phyloP scores from a whole-genome alignment of 2,888 invertebrate genomes.

The Mactromeris polynyma region DNA sequence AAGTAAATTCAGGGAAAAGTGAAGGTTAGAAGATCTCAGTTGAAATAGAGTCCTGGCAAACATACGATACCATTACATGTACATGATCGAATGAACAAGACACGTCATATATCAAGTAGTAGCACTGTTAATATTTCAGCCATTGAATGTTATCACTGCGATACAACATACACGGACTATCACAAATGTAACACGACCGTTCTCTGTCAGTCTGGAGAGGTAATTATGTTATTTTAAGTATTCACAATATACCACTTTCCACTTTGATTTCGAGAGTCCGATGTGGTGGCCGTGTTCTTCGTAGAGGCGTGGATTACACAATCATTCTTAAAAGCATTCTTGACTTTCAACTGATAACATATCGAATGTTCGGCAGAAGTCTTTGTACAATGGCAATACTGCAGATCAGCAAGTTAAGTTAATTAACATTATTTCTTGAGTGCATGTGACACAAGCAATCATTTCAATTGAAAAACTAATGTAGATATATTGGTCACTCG shows the following conservation, averaged over 20 bases:
- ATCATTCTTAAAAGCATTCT: background rate
- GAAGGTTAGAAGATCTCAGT: too few species aligned
- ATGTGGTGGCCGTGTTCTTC: background rate
- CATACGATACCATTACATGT: too few species aligned
- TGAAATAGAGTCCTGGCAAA: too few species aligned
- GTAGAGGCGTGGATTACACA: background rate
- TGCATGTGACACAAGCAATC: too few species aligned
- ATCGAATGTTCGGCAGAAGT: background rate
- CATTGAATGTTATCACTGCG: slow-evolving; percentile 58
- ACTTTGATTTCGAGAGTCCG: too few species aligned
- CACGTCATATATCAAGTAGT: background rate
- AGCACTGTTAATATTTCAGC: slow-evolving; percentile 28
- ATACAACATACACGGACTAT: slow-evolving; percentile 42
- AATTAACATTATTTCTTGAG: too few species aligned
- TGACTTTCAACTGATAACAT: background rate
- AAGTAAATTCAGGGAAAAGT: too few species aligned
- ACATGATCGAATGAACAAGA: too few species aligned
- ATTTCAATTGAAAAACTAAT: too few species aligned
- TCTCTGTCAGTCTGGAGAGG: slow-evolving; percentile 50
- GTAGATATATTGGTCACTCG: too few species aligned
- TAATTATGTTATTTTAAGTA: background rate
- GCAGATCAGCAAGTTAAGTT: too few species aligned
- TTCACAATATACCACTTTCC: background rate
- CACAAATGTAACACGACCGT: slow-evolving; percentile 49
- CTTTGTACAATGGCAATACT: too few species aligned